Conservation (phyloP, 1,140 invertebrate genomes). For the Paramacrobiotus metropolitanus region DNA sequence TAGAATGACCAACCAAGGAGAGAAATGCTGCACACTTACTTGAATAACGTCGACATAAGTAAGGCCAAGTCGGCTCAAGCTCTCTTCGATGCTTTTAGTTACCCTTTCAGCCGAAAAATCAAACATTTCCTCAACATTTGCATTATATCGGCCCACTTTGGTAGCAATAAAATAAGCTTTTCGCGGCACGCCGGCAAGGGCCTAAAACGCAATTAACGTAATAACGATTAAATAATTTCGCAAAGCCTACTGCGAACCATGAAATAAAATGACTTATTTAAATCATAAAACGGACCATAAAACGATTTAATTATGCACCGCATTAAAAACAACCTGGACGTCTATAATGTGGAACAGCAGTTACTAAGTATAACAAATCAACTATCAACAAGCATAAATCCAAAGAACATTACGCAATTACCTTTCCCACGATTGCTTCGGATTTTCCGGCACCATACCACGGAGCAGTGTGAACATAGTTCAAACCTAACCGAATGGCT, state of each 20-base stretch:
- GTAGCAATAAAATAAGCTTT: slow-evolving; percentile 65
- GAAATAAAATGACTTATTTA: too few relatives aligned
- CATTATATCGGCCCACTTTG: slow-evolving; percentile 65
- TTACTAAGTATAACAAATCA: too few relatives aligned
- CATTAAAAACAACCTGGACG: too few relatives aligned
- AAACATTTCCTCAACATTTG: slow-evolving; percentile 48
- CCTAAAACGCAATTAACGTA: slow-evolving; percentile 24
- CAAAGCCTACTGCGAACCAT: too few relatives aligned
- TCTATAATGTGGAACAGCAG: too few relatives aligned
- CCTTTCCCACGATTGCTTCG: slow-evolving; percentile 55
- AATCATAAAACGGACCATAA: too few relatives aligned
- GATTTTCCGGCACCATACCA: slow-evolving; percentile 48
- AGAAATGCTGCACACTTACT: too few relatives aligned
- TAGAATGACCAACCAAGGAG: too few relatives aligned
- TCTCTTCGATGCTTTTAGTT: slow-evolving; percentile 44
- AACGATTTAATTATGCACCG: too few relatives aligned
- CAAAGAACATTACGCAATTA: slow-evolving; percentile 21
- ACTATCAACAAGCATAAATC: neutral
- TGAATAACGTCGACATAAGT: slow-evolving; percentile 71
- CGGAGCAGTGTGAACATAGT: slow-evolving; percentile 71
- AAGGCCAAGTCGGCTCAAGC: slow-evolving; percentile 43
- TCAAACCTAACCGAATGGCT: slow-evolving; percentile 53
- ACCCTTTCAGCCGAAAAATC: slow-evolving; percentile 57
- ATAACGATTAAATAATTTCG: too few relatives aligned
- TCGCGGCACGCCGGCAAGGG: slow-evolving; percentile 47